Evolutionary conservation across 1,140 invertebrate species (phyloP), one percentile per base, ranked within the genome.

Genomic region (Planococcus citri): DNA sequence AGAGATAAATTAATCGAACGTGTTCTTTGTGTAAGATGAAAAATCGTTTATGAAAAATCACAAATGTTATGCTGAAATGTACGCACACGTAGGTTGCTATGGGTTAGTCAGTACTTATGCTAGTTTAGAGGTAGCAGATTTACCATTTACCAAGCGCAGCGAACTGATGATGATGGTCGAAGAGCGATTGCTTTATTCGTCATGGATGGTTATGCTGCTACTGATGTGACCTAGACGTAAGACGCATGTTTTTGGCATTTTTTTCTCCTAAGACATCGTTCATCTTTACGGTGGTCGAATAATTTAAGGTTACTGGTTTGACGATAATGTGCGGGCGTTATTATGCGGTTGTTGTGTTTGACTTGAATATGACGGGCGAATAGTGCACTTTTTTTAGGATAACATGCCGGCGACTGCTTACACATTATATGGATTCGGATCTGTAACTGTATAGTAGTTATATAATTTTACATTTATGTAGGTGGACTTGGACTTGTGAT

Each of bases 11-110:
- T 51, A 51, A 51, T 51, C 41, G 41, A 9, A 51, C 41, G 41
- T 51, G 41, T 51, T 51, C 41, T 51, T 51, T 51, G 41, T 51
- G 17, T 37, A 51, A 51, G 41, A 51, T 51, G 41, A 51, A 51
- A 51, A 51, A 51, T 51, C 41, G n/a, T 51, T 51, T 51, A 51
- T 51, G 41, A 51, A 51, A 51, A 51, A 51, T 51, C 41, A 51
- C 41, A 9, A 51, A 14, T 2, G n/a, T 8, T 37, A 37, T n/a
- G n/a, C 41, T 33, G 41, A 51, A 51, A 51, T n/a, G n/a, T n/a
- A n/a, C n/a, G n/a, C n/a, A n/a, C 41, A 20, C 41, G 41, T n/a
- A n/a, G n/a, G n/a, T n/a, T n/a, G n/a, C n/a, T n/a, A n/a, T n/a
- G n/a, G n/a, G n/a, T n/a, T n/a, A n/a, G n/a, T n/a, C n/a, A n/a